A percentile compares a stretch with the other conserved stretches of the same genome.
Conservation (phyloP, 2,888 invertebrate genomes). For the Galeruca laticollis region DNA sequence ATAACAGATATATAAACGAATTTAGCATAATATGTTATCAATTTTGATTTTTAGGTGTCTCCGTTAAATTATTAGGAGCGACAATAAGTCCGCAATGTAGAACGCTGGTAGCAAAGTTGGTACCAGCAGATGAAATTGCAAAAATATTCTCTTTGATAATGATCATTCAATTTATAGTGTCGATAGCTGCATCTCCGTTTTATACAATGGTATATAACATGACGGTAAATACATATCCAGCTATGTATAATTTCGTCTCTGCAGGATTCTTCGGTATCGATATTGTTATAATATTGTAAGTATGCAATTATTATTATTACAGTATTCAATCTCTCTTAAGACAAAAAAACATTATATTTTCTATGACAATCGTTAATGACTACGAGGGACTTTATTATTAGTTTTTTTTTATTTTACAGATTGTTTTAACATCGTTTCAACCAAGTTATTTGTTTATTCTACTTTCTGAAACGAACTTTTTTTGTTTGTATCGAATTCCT, state of each 20-base stretch:
- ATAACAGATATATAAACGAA: too few species aligned
- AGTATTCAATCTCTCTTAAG: too few species aligned
- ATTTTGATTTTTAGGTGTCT: slow-evolving; percentile 64
- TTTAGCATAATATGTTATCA: too few species aligned
- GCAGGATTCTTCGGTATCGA: slow-evolving; percentile 66
- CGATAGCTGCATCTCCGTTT: slow-evolving; percentile 73
- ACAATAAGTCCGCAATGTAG: slow-evolving; percentile 71
- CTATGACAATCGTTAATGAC: too few species aligned
- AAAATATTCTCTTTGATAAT: slow-evolving; percentile 77
- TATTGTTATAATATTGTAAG: slow-evolving; percentile 64
- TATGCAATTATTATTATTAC: too few species aligned
- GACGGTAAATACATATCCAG: slow-evolving; percentile 71
- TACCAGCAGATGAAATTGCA: slow-evolving; percentile 72
- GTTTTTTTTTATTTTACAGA: too few species aligned
- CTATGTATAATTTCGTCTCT: slow-evolving; percentile 72
- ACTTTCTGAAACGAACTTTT: too few species aligned
- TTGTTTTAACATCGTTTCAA: too few species aligned
- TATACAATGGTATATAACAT: slow-evolving; percentile 75
- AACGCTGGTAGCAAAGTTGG: slow-evolving; percentile 73
- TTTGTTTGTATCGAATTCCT: too few species aligned
- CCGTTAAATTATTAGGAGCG: slow-evolving; percentile 69
- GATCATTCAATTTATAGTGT: slow-evolving; percentile 74
- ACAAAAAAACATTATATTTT: too few species aligned
- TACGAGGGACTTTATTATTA: too few species aligned
- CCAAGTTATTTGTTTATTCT: too few species aligned